Evolutionary conservation across 2,797 vertebrate species (phyloP), one percentile per base, ranked within the genome.

Genomic region (Chromis chromis): DNA sequence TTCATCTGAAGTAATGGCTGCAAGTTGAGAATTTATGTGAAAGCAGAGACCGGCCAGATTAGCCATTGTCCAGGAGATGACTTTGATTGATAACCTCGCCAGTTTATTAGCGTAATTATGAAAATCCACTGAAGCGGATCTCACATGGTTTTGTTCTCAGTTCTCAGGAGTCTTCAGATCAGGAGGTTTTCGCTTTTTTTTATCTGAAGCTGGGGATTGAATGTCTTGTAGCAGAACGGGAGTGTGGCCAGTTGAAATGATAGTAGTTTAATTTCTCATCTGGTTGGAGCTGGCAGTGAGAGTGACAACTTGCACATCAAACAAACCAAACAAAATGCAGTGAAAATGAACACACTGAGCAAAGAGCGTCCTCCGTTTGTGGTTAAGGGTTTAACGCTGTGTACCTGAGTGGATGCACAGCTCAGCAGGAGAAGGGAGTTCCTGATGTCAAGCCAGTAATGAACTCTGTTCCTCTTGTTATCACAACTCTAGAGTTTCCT

Each of bases 401-500:
- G 39, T 28, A 19, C 68, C 49, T 39, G 39, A 52, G 53, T 5
- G 66, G 31, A 54, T 19, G 25, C 46, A 57, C 49, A 52, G 48
- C 62, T 21, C 24, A 64, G 59, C 48, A 21, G 59, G 60, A 83
- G 65, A 77, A 74, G 17, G 25, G n/a, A 70, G 66, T 64, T 70
- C 67, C 78, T 87, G 84, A 84, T 85, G 80, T 83, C 65, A 72
- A 83, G 86, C 79, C 88, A 87, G 88, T 90, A 90, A 90, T 92
- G 74, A 91, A 90, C 84, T 87, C 84, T 88, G 86, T 90, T 88
- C 76, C 70, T 81, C 50, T 67, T 86, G 80, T 93, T 94, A 93
- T 94, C 93, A 85, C 76, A 22, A 74, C 88, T 93, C 91, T 94
- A 91, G 85, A 81, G 91, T 94, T 94, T 94, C 91, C 88, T 93